Conservation (phyloP, 2,797 vertebrate species). For the Adelosebastes latens region DNA sequence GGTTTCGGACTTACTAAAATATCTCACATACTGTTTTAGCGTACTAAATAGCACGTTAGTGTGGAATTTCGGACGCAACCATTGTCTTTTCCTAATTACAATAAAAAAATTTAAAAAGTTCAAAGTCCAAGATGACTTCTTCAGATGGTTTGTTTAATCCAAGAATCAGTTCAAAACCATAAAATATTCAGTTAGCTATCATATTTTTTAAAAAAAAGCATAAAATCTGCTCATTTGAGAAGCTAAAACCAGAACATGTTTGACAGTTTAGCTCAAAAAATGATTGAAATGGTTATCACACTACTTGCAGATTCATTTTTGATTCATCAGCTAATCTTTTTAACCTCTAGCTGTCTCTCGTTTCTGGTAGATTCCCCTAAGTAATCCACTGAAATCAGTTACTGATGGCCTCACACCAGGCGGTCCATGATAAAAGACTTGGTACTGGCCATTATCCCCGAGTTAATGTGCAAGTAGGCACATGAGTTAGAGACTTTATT, state of each 20-base stretch:
- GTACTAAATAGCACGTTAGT: too few species aligned
- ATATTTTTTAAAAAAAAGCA: neutral
- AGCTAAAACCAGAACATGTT: neutral
- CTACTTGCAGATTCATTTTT: neutral
- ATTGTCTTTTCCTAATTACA: too few species aligned
- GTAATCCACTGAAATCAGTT: neutral
- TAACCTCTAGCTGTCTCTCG: neutral
- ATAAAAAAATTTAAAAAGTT: too few species aligned
- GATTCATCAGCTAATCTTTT: neutral
- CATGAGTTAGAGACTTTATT: constrained; percentile 1
- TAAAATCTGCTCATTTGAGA: neutral
- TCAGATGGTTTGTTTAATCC: neutral
- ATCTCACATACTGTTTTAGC: too few species aligned
- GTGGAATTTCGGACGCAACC: too few species aligned
- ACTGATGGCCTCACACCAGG: neutral
- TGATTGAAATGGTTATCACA: neutral
- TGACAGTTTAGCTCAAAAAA: neutral
- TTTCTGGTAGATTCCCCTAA: neutral
- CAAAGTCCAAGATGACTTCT: neutral
- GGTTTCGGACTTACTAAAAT: too few species aligned
- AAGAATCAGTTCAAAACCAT: neutral
- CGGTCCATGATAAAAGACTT: neutral
- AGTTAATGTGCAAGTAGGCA: neutral
- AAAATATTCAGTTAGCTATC: neutral
- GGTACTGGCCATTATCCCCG: neutral